These are phyloP conservation scores for Irena cyanogastra DNA, from an alignment of 2,113 vertebrate species.

Conservation along the genomic window DNA sequence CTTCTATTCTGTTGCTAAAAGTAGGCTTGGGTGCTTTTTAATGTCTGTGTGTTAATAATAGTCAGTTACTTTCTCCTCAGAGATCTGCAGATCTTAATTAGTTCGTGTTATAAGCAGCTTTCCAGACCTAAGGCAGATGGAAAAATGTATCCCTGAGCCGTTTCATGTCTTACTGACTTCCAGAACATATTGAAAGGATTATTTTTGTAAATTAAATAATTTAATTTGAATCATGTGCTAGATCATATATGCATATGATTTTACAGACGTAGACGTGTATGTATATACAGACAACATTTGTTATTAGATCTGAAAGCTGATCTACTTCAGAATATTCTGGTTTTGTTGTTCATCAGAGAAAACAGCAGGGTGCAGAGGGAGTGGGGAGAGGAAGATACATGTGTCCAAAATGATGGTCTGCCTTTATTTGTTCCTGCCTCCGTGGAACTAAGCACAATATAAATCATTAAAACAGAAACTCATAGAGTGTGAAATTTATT, in stretches of 20 bases:
- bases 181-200: background rate
- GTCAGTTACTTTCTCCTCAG: background rate
- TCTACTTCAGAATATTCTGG: background rate
- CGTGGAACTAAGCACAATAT: background rate
- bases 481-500: background rate
- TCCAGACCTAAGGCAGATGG: background rate
- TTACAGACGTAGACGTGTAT: background rate
- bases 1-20: background rate
- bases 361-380: background rate
- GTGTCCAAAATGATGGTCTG: background rate
- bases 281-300: background rate
- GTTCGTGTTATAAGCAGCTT: background rate
- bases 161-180: background rate
- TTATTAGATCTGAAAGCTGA: background rate
- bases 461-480: background rate
- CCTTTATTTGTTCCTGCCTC: background rate
- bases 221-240: background rate
- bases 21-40: background rate
- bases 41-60: background rate
- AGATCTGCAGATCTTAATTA: background rate
- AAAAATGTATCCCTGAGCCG: background rate
- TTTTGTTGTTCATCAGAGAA: background rate
- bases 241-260: background rate
- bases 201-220: background rate
- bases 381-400: background rate